These are phyloP conservation scores for Onychomys arenicola DNA, from an alignment of 2,797 vertebrate genomes.

Conservation along the genomic window DNA sequence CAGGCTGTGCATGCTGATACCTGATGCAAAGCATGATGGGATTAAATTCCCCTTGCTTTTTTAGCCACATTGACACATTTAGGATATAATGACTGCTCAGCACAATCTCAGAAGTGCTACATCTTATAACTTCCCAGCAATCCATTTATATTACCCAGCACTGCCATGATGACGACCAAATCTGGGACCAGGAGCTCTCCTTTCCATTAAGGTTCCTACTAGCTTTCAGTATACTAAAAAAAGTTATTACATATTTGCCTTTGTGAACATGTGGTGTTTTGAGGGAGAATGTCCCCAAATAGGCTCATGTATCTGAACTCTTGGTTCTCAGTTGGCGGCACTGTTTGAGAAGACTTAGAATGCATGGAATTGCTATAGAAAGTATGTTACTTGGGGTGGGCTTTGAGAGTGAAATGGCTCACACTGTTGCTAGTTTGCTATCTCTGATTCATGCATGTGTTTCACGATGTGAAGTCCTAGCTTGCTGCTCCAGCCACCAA, in stretches of 20 bases:
- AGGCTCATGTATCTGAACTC: neutral
- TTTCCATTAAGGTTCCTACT: neutral
- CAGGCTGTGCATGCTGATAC: neutral
- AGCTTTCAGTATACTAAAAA: neutral
- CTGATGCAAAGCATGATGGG: neutral
- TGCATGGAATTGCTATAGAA: neutral
- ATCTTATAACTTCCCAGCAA: neutral
- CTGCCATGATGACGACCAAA: neutral
- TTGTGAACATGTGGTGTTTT: neutral
- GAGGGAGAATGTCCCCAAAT: neutral
- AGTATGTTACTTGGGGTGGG: neutral
- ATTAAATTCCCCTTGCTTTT: constrained; percentile 2
- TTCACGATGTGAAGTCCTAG: neutral
- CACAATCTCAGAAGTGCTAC: neutral
- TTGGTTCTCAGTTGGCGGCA: neutral
- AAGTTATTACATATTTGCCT: neutral
- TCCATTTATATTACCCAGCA: neutral
- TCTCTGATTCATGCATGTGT: neutral
- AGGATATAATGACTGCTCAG: neutral
- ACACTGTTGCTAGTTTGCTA: neutral
- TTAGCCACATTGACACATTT: neutral
- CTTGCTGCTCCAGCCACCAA: neutral
- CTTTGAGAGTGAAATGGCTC: neutral
- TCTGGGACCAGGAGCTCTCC: neutral
- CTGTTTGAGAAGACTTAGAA: neutral